A percentile compares a stretch with the other conserved stretches of the same genome.
These are phyloP conservation scores for Uria lomvia DNA, from an alignment of 2,113 vertebrate species.

Conservation along the genomic window DNA sequence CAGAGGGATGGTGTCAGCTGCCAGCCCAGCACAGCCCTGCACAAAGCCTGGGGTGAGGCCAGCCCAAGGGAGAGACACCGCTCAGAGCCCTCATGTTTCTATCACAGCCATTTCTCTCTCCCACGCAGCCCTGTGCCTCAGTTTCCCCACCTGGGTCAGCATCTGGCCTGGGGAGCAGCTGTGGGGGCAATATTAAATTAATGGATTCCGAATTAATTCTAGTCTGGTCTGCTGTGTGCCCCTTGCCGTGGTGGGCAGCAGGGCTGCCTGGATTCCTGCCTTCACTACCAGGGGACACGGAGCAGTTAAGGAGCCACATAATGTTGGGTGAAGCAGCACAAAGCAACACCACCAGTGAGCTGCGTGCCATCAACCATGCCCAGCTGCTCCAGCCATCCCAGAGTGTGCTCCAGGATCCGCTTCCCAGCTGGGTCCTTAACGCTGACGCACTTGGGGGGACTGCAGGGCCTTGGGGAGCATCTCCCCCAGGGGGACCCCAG, in stretches of 20 bases:
- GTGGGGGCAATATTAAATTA: not conserved
- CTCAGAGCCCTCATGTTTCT: not conserved
- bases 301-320: not conserved
- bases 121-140: not conserved
- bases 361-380: not conserved
- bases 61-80: not conserved
- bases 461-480: not conserved
- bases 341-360: not conserved
- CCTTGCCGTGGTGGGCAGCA: not conserved
- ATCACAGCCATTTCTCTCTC: fast-evolving
- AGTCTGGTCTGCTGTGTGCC: not conserved
- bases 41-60: fast-evolving
- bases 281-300: not conserved
- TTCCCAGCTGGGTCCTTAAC: not conserved
- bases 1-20: not conserved
- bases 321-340: not conserved
- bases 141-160: not conserved
- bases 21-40: not conserved
- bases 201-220: not conserved
- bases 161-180: not conserved
- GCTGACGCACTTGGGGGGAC: not conserved
- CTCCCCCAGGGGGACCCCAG: fast-evolving
- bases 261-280: not conserved
- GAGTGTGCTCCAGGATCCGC: not conserved
- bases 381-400: not conserved